Base-by-base conservation (phyloP, 1,140 invertebrate genomes). In the Hestina assimilis region DNA sequence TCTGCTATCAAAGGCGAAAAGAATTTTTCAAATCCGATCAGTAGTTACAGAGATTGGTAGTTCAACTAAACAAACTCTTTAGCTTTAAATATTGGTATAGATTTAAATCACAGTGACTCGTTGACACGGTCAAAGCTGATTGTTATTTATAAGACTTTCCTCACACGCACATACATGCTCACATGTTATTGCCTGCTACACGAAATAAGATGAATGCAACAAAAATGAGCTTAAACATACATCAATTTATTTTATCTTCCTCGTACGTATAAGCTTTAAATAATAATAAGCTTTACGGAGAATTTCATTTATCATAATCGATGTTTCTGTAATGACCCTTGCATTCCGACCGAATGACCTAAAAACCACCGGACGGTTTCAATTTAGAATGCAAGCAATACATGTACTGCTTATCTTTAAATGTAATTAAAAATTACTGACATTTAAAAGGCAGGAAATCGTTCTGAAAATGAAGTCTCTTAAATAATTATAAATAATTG, bases 281-380 rank as follows among this genome's bases (percentile, higher is more conserved):
- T n/a, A n/a, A n/a, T n/a, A n/a, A n/a, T n/a, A n/a, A n/a, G 45
- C 40, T 8, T 45, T 54, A 52, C 41, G 20, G 19, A 35, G 55
- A 59, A 59, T 53, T 59, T 33, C 42, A 59, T 59, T 59, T 53
- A 53, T 53, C 57, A 59, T 59, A 59, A 53, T 59, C 33, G 50
- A 53, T 47, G 41, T 46, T 53, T 59, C 48, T 31, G 17, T 28
- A 59, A 52, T 31, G 57, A 53, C 57, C 50, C 56, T 42, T 59
- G 23, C 42, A 45, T 53, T 41, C 29, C 24, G 57, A 53, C 57
- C 57, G 57, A 53, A 53, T 59, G 48, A 59, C 57, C 57, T 17
- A 59, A 59, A 59, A 53, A 53, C 33, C 48, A 47, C 33, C 42
- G 31, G 42, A 28, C 31, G 26, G 28, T 43, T 59, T 52, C 23